Percentiles rank a stretch among this genome's conserved stretches.
Conservation (phyloP, 2,113 vertebrate genomes). For the Neolamprologus variostigma region DNA sequence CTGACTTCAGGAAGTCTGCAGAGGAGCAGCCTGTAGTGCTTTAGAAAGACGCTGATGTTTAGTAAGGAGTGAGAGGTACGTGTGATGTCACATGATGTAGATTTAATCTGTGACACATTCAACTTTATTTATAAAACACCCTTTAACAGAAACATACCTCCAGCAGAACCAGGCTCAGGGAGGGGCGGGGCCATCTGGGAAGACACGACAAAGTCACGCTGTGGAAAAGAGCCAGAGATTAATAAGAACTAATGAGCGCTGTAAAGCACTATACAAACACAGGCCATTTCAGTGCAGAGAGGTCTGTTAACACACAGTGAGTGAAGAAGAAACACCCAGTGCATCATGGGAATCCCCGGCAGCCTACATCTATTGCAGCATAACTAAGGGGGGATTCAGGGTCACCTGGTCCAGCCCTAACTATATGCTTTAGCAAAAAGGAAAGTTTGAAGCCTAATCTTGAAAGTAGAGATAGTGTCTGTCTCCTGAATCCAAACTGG, state of each 20-base stretch:
- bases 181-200: not conserved
- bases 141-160: not conserved
- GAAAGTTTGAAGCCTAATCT: not conserved
- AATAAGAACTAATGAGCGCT: not conserved
- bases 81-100: not conserved
- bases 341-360: not conserved
- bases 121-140: not conserved
- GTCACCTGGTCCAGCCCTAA: not conserved
- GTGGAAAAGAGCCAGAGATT: not conserved
- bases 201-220: not conserved
- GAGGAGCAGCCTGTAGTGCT: not conserved
- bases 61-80: not conserved
- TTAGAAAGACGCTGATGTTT: not conserved
- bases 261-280: not conserved
- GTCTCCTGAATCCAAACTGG: not conserved
- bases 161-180: too few species aligned
- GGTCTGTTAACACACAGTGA: not conserved
- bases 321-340: fast-evolving
- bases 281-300: not conserved
- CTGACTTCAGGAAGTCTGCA: not conserved
- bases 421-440: not conserved
- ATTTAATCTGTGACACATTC: not conserved
- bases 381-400: not conserved
- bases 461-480: not conserved
- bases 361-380: fast-evolving